Evolutionary conservation across 2,113 vertebrate genomes (phyloP).

Genomic region (Vicugna pacos): DNA sequence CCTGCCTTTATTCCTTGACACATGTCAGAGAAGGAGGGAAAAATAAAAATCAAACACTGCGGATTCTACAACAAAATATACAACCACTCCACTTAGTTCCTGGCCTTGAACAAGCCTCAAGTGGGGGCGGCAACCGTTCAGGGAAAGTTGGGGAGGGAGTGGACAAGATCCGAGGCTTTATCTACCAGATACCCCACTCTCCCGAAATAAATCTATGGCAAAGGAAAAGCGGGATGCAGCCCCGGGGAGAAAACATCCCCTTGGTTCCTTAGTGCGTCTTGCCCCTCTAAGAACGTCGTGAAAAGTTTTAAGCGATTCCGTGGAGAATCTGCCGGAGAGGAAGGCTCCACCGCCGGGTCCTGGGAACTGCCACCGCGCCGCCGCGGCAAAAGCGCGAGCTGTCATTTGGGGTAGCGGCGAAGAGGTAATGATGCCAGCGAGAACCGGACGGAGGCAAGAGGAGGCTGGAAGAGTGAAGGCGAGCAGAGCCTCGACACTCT

Average conservation of each 20-base stretch:
- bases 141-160: not conserved
- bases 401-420: conserved; percentile 70
- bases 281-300: conserved; percentile 68
- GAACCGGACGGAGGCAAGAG: not conserved
- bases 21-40: conserved; percentile 82
- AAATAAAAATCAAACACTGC: conserved; percentile 75
- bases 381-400: conserved; percentile 58
- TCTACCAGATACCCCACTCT: not conserved
- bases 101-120: conserved; percentile 54
- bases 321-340: not conserved
- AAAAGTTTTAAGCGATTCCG: conserved; percentile 70
- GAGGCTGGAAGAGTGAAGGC: not conserved
- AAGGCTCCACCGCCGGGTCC: not conserved
- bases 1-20: conserved; percentile 85
- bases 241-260: not conserved
- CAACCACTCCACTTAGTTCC: conserved; percentile 54
- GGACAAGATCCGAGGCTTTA: not conserved
- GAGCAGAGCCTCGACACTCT: not conserved
- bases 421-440: not conserved
- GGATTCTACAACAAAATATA: conserved; percentile 77
- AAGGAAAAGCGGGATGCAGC: not conserved
- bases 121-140: conserved; percentile 19
- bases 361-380: not conserved
- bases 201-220: not conserved
- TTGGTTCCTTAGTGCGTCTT: not conserved